phyloP scores from a whole-genome alignment of 2,888 invertebrate species.

The Hecatera dysodea region DNA sequence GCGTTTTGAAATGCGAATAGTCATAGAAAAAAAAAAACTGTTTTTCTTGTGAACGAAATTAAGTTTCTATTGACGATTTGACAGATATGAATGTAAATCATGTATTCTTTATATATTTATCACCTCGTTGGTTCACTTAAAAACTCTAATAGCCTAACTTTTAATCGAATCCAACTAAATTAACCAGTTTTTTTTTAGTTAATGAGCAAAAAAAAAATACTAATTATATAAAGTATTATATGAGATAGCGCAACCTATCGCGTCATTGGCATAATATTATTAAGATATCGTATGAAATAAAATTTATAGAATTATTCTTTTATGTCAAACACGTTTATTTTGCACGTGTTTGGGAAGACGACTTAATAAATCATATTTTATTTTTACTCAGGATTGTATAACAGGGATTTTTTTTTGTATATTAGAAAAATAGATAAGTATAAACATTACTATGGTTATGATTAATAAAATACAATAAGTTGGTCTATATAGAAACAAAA shows the following conservation, averaged over 20 bases:
- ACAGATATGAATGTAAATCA: not conserved
- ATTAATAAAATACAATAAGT: not conserved
- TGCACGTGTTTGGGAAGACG: not conserved
- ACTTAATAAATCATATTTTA: not conserved
- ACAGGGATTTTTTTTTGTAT: no score
- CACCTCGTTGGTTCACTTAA: not conserved
- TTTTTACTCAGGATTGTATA: no score
- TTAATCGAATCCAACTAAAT: not conserved
- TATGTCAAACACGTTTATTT: constrained; percentile 18
- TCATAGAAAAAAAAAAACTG: no score
- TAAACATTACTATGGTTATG: not conserved
- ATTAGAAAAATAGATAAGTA: not conserved
- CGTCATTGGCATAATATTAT: constrained; percentile 17
- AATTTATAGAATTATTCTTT: not conserved
- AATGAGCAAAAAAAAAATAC: not conserved
- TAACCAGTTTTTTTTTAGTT: constrained; percentile 16
- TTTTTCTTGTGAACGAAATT: not conserved
- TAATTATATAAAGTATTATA: constrained; percentile 6
- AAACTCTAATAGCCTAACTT: not conserved
- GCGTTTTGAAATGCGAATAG: no score
- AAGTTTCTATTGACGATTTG: not conserved
- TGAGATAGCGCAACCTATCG: constrained; percentile 1
- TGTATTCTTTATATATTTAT: not conserved
- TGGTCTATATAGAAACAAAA: not conserved
- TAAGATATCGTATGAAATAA: constrained; percentile 14